Evolutionary conservation across 2,888 invertebrate genomes (phyloP).

Genomic region (Gibbula magus): DNA sequence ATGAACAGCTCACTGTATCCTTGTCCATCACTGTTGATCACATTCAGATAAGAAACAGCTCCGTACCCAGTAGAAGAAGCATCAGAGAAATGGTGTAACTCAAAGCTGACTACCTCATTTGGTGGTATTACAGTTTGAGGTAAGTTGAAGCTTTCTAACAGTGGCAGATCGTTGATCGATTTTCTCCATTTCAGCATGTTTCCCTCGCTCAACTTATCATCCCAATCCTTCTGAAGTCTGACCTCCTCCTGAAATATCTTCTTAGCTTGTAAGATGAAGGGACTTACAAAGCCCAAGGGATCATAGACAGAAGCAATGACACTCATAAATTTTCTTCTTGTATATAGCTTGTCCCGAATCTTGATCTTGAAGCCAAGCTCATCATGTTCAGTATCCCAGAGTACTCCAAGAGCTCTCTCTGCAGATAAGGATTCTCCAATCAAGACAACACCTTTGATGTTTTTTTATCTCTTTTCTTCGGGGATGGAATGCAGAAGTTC

Average conservation of each 20-base stretch:
- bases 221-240: conserved; percentile 5
- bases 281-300: conserved; percentile 22
- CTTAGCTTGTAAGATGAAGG: conserved; percentile 19
- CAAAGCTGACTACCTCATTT: background rate
- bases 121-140: too few species aligned
- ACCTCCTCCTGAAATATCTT: conserved; percentile 6
- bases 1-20: background rate
- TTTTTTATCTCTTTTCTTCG: conserved; percentile 29
- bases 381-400: conserved; percentile 33
- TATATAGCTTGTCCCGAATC: background rate
- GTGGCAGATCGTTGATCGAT: conserved; percentile 1
- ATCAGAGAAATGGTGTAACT: conserved; percentile 25
- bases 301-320: background rate
- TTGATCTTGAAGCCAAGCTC: conserved; percentile 28
- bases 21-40: background rate
- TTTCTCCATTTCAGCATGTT: background rate
- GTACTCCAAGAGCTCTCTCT: conserved; percentile 38
- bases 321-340: too few species aligned
- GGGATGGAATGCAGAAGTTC: conserved; percentile 43
- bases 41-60: background rate
- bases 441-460: conserved; percentile 18
- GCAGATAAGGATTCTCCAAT: conserved; percentile 11
- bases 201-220: background rate
- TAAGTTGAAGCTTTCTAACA: background rate
- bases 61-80: background rate